Conservation (phyloP, 2,888 invertebrate genomes). For the Caenorhabditis sulstoni region DNA sequence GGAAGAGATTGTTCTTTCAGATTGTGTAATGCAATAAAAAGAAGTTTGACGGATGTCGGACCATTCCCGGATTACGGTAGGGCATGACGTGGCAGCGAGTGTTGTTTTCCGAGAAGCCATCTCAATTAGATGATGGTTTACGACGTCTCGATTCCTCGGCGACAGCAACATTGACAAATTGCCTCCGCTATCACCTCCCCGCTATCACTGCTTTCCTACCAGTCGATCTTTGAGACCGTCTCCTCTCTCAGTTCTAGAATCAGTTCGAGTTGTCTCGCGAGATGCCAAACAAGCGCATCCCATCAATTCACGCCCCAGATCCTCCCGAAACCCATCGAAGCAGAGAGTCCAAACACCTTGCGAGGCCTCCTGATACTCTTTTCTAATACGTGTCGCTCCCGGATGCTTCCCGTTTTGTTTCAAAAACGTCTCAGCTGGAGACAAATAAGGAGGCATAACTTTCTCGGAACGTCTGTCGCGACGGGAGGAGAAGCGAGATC, state of each 20-base stretch:
- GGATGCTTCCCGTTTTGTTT: conserved; percentile 29
- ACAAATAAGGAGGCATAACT: conserved; percentile 45
- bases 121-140: conserved; percentile 53
- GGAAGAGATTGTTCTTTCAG: conserved; percentile 21
- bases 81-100: conserved; percentile 16
- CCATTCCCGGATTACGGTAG: conserved; percentile 30
- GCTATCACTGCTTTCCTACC: conserved; percentile 7
- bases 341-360: conserved; percentile 27
- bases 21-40: conserved; percentile 55
- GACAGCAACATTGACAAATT: conserved; percentile 40
- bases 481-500: conserved; percentile 27
- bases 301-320: conserved; percentile 1
- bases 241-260: background rate
- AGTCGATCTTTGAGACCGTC: conserved; percentile 12
- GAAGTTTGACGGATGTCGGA: background rate
- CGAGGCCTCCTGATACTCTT: conserved; percentile 28
- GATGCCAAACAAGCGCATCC: conserved; percentile 35
- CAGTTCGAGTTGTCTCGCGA: conserved; percentile 4
- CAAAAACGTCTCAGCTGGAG: conserved; percentile 37
- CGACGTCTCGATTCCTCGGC: conserved; percentile 32
- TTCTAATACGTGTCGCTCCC: conserved; percentile 23
- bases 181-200: conserved; percentile 3
- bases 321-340: conserved; percentile 25
- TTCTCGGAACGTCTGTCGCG: conserved; percentile 40
- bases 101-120: conserved; percentile 29